Base-by-base conservation (phyloP, 2,888 invertebrate genomes). In the Tachina fera region DNA sequence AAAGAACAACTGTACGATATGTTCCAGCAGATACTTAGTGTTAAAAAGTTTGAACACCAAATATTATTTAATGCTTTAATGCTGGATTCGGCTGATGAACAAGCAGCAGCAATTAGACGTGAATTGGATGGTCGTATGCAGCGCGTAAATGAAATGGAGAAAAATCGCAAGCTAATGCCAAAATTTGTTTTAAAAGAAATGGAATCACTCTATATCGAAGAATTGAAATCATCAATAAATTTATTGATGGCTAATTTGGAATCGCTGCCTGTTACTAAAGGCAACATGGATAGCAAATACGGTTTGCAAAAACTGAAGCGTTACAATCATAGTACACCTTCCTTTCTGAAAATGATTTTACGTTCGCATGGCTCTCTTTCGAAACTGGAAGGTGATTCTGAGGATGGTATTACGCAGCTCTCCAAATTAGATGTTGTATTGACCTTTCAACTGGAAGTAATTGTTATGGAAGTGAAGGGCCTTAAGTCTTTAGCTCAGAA, bases 41-140 rank as follows among this genome's bases (percentile, higher is more conserved):
- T 99, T 76, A 99, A 99, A 94, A 99, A 99, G 93, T 99, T 99
- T 93, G 99, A 99, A 93, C 99, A 99, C 93, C 99, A 99, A 94
- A 96, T 99, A 90, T 95, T 99, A 85, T 99, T 98, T 94, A 99
- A 99, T 94, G 99, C 99, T 88, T 95, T 99, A 92, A 96, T 98
- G 96, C 94, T 99, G 94, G 99, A 99, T 93, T 99, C 99, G 90
- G 98, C 98, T 81, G 99, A 99, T 93, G 99, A 99, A 93, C 99
- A 99, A 94, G 99, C 99, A 87, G 99, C 99, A 63, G 99, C 99
- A 76, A 99, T 99, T 89, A 95, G 99, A 93, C 95, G 99, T 93
- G 99, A 99, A 94, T 94, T 99, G 88, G 99, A 99, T 93, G 98
- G 99, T 88, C 95, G 99, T 93, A 96, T 99, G 95, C 98, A 99